phyloP scores from a whole-genome alignment of 2,113 vertebrate species.

The Sula dactylatra region DNA sequence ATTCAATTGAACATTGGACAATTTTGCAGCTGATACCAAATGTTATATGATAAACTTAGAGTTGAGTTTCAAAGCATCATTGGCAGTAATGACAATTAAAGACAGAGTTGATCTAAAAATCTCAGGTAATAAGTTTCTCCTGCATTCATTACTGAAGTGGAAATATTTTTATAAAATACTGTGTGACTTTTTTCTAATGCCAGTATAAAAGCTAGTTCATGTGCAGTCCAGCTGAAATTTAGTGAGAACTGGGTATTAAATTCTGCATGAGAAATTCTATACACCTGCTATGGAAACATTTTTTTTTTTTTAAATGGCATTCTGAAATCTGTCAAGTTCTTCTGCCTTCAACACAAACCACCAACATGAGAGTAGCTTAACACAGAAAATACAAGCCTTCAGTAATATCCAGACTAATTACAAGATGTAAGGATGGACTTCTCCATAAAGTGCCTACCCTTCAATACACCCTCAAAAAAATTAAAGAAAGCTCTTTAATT shows the following conservation, averaged over 20 bases:
- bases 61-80: not conserved
- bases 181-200: not conserved
- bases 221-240: not conserved
- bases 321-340: not conserved
- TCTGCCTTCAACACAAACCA: not conserved
- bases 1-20: not conserved
- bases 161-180: not conserved
- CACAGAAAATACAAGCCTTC: not conserved
- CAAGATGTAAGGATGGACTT: not conserved
- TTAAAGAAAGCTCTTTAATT: not conserved
- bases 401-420: not conserved
- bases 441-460: not conserved
- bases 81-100: not conserved
- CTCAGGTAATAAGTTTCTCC: not conserved
- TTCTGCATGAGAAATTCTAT: not conserved
- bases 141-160: not conserved
- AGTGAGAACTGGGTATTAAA: not conserved
- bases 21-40: constrained; percentile 18
- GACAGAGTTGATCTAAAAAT: not conserved
- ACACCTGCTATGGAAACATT: not conserved
- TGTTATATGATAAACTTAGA: not conserved
- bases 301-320: not conserved
- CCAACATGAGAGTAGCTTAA: not conserved
- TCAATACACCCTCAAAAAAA: not conserved
- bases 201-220: not conserved